Percentiles rank a stretch among this genome's conserved stretches.
Evolutionary conservation across 1,140 invertebrate species (phyloP).

Genomic region (Pectinophora gossypiella): DNA sequence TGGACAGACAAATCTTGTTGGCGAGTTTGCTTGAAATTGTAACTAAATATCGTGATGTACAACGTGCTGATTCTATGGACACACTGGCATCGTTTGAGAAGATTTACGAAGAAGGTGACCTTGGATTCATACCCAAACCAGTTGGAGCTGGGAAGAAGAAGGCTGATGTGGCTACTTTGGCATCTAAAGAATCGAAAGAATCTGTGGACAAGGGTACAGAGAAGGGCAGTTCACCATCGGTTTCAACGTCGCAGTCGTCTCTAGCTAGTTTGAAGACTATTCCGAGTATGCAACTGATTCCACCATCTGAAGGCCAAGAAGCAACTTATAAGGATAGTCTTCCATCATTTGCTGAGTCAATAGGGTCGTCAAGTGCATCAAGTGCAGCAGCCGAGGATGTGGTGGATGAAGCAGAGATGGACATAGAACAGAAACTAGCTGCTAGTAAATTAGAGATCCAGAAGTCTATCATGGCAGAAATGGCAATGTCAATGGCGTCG

Average conservation of each 20-base stretch:
- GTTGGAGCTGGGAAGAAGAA: slow-evolving; percentile 31
- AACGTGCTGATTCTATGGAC: slow-evolving; percentile 49
- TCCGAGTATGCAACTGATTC: slow-evolving; percentile 52
- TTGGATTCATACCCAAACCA: slow-evolving; percentile 74
- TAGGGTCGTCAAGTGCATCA: slow-evolving; percentile 43
- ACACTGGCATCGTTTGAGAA: slow-evolving; percentile 62
- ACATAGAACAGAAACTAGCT: slow-evolving; percentile 46
- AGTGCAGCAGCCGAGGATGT: slow-evolving; percentile 37
- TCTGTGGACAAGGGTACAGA: slow-evolving; percentile 25
- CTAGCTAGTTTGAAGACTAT: slow-evolving; percentile 52
- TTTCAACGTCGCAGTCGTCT: slow-evolving; percentile 29
- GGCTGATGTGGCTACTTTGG: neutral
- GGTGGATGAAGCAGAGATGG: slow-evolving; percentile 31
- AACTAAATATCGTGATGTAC: slow-evolving; percentile 51
- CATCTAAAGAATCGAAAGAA: slow-evolving; percentile 29
- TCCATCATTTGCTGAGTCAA: slow-evolving; percentile 49
- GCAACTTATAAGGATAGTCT: slow-evolving; percentile 39
- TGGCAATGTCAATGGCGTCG: slow-evolving; percentile 28
- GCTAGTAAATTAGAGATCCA: slow-evolving; percentile 61
- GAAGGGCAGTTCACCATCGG: slow-evolving; percentile 18
- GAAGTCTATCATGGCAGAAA: slow-evolving; percentile 56
- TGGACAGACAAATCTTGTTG: slow-evolving; percentile 75
- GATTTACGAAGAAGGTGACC: slow-evolving; percentile 75
- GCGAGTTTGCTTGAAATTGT: slow-evolving; percentile 73
- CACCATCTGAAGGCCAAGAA: slow-evolving; percentile 25